phyloP scores from a whole-genome alignment of 2,113 vertebrate genomes.

The Hippocampus mohnikei region DNA sequence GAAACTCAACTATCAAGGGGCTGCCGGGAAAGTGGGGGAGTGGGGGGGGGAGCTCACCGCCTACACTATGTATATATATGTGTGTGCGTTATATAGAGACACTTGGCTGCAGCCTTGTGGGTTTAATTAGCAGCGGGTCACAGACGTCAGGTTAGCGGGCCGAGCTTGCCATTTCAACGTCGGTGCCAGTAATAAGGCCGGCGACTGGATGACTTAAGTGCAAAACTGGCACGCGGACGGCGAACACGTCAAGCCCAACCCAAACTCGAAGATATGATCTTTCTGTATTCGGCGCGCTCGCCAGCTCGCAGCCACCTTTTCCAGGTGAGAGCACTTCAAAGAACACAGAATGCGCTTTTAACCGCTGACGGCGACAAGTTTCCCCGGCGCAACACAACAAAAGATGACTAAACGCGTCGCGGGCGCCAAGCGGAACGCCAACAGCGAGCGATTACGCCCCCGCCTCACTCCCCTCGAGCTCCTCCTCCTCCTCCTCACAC shows the following conservation, averaged over 20 bases:
- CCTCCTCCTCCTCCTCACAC: constrained; percentile 2
- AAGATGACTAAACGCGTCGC: constrained; percentile 69
- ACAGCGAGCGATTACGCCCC: constrained; percentile 39
- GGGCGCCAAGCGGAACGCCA: constrained; percentile 53
- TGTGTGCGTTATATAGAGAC: constrained; percentile 40
- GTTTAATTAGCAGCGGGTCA: constrained; percentile 72
- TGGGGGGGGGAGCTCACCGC: neutral
- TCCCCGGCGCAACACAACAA: constrained; percentile 70
- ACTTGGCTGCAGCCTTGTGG: constrained; percentile 64
- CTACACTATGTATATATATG: constrained; percentile 19
- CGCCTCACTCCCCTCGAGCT: neutral
- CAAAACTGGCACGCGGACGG: neutral
- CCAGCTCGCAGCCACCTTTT: constrained; percentile 69
- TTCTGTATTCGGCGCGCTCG: constrained; percentile 72
- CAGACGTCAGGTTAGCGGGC: constrained; percentile 55
- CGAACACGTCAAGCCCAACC: constrained; percentile 6
- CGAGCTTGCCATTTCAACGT: constrained; percentile 58
- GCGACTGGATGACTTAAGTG: constrained; percentile 37
- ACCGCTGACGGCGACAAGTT: constrained; percentile 77
- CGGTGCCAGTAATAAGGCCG: constrained; percentile 47
- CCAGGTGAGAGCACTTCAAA: constrained; percentile 68
- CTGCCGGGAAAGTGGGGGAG: constrained; percentile 17
- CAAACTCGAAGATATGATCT: constrained; percentile 46
- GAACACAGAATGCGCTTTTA: constrained; percentile 63
- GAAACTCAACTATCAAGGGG: constrained; percentile 49